Evolutionary conservation across 35 echinoderm and acorn worm genomes (phyloP).

Genomic region (Diadema setosum): DNA sequence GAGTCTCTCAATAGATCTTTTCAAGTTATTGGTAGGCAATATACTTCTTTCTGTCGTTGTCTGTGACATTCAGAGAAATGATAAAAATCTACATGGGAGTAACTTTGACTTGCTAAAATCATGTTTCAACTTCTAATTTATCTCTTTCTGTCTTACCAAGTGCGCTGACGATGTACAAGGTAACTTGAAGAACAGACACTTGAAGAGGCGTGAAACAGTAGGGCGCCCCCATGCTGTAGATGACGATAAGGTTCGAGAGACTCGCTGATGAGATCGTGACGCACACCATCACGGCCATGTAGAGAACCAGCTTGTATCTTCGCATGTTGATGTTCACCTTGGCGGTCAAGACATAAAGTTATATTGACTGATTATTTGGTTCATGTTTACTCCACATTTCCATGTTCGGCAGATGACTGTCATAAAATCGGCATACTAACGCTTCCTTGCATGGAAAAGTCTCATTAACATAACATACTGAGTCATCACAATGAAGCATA

Average conservation of each 20-base stretch:
- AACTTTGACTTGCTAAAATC: not conserved
- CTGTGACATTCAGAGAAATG: not conserved
- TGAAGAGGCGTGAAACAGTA: not conserved
- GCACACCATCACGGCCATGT: not conserved
- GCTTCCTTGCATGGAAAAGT: not conserved
- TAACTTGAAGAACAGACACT: not conserved
- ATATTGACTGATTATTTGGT: too few relatives aligned
- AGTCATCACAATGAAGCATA: not conserved
- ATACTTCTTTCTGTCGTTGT: too few relatives aligned
- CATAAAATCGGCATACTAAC: not conserved
- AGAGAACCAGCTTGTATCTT: not conserved
- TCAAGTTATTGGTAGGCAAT: too few relatives aligned
- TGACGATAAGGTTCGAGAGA: not conserved
- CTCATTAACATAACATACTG: not conserved
- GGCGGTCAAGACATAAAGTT: not conserved
- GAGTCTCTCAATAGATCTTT: too few relatives aligned
- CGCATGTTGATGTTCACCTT: not conserved
- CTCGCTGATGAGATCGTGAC: not conserved
- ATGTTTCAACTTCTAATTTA: not conserved
- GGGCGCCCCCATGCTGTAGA: not conserved
- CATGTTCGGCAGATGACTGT: not conserved
- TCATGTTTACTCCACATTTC: too few relatives aligned
- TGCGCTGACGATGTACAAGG: too few relatives aligned
- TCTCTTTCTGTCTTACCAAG: not conserved
- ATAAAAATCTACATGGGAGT: not conserved